Percentiles rank a stretch among this genome's conserved stretches.
phyloP scores from a whole-genome alignment of 2,113 vertebrate genomes.

The Zingel zingel region DNA sequence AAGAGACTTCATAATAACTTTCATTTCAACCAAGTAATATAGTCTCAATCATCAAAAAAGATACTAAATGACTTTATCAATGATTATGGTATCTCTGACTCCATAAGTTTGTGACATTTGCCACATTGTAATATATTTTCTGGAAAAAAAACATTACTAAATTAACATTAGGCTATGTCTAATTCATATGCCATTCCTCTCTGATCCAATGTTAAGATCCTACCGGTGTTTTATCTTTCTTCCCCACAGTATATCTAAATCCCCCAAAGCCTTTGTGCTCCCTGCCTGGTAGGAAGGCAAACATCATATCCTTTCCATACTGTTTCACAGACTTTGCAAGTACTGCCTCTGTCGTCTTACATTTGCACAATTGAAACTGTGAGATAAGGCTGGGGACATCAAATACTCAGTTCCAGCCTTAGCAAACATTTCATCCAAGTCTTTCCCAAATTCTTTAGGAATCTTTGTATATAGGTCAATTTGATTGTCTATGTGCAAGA shows the following conservation, averaged over 20 bases:
- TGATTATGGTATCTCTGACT: not conserved
- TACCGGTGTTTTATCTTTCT: constrained; percentile 22
- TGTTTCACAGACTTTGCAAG: constrained; percentile 52
- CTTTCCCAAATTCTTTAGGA: not conserved
- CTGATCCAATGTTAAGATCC: constrained; percentile 32
- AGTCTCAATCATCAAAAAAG: not conserved
- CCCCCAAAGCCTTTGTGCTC: constrained; percentile 51
- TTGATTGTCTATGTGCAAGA: not conserved
- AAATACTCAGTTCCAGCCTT: constrained; percentile 10
- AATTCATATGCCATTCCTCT: constrained; percentile 22
- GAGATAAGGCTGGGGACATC: constrained; percentile 7
- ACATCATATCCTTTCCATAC: constrained; percentile 42
- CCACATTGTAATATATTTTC: not conserved
- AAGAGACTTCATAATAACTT: not conserved
- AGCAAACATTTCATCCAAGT: constrained; percentile 31
- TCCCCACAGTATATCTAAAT: constrained; percentile 30
- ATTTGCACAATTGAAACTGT: constrained; percentile 35
- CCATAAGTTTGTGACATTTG: not conserved
- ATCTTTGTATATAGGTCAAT: not conserved
- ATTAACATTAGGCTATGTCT: not conserved
- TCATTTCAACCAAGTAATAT: too few species aligned
- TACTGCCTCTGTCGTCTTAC: constrained; percentile 25
- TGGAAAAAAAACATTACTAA: not conserved
- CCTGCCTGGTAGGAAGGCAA: constrained; percentile 47
- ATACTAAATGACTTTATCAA: not conserved